Conservation (phyloP, 2,113 vertebrate species). For the Caracal caracal region DNA sequence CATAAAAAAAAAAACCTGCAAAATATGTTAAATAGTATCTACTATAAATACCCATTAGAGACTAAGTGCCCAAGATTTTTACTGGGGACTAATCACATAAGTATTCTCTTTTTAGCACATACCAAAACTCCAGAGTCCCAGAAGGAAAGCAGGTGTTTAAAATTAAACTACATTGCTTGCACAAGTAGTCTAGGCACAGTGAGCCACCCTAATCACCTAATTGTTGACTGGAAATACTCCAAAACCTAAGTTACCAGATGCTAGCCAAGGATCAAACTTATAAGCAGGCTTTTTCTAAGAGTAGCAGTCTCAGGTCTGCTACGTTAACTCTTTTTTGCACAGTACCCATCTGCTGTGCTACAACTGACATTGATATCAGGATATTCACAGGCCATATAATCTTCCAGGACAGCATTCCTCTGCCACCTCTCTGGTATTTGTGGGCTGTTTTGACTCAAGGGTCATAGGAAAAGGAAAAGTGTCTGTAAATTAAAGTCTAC, state of each 20-base stretch:
- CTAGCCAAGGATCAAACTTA: not conserved
- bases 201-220: not conserved
- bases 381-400: not conserved
- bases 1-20: not conserved
- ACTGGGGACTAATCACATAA: not conserved
- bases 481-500: not conserved
- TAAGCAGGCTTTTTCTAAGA: slow-evolving; percentile 3
- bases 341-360: not conserved
- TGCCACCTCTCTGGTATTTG: not conserved
- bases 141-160: slow-evolving; percentile 17
- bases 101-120: not conserved
- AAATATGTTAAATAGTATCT: not conserved
- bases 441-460: not conserved
- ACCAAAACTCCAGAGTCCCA: slow-evolving; percentile 4
- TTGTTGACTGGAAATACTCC: slow-evolving; percentile 4
- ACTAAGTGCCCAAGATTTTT: not conserved
- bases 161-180: not conserved
- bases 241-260: not conserved
- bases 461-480: not conserved
- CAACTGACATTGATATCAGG: not conserved
- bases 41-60: not conserved
- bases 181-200: not conserved
- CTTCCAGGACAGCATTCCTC: not conserved
- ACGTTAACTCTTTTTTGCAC: not conserved
- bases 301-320: not conserved